Evolutionary conservation across 2,888 invertebrate genomes (phyloP), one percentile per base, ranked within the genome.

Genomic region (Xylota sylvarum): DNA sequence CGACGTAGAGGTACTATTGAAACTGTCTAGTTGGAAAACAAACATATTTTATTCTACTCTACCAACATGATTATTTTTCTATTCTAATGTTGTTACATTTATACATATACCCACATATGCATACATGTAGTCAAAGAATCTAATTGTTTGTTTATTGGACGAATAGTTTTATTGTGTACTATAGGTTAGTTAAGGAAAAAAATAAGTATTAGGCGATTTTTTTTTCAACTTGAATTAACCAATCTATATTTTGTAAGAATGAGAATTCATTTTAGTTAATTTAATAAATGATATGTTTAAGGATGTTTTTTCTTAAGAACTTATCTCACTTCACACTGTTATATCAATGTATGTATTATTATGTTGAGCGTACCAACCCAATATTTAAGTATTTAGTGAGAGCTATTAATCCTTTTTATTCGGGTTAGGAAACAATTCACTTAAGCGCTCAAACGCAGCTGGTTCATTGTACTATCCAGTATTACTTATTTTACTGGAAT

Each of bases 1-100:
- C 89, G 89, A 77, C 92, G 91, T 40, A 93, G 92, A 79, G 93
- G 93, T n/a, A 89, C 89, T 43, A 92, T 94, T 87, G 94, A 94
- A 92, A 94, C 93, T 78, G 93, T 94, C 87, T 94, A 93, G 88
- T 19, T 43, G 14, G 5, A 14, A 43, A 43, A 6, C 4, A 43
- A 14, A 14, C 14, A 43, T 14, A 43, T 43, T 14, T 14, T 7
- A 0, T 43, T 14, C 14, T 12, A 43, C 2, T n/a, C n/a, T 46
- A 23, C 23, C 23, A 23, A 23, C 23, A 7, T 46, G 5, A 17
- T 46, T 17, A 9, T 23, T 40, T 40, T 37, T 40, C 12, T 23
- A 19, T 10, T 40, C 1, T 43, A 43, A 27, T 62, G 23, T 60
- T 60, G 27, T 43, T 46, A 46, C 9, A 30, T 62, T 46, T 46